Conservation (phyloP, 2,113 vertebrate species). For the Myocastor coypus region DNA sequence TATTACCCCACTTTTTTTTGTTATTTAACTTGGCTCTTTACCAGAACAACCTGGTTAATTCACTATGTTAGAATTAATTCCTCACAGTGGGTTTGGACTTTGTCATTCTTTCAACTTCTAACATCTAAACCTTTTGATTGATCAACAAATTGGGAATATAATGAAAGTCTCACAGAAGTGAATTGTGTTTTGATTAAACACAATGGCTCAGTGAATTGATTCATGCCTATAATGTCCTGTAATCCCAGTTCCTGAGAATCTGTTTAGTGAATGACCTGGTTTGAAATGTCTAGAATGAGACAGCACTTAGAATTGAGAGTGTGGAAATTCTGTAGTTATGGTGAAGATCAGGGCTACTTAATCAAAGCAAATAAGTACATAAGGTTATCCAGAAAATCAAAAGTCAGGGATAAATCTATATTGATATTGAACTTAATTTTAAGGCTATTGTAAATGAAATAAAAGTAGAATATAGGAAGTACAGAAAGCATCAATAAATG, state of each 20-base stretch:
- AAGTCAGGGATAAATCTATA: neutral
- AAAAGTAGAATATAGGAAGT: neutral
- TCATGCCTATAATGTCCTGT: neutral
- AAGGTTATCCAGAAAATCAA: neutral
- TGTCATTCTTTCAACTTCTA: neutral
- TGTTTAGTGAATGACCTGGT: neutral
- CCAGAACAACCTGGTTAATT: too few relatives aligned
- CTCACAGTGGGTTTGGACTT: neutral
- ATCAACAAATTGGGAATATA: neutral
- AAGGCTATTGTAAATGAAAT: neutral
- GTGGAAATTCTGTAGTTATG: neutral
- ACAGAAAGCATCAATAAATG: neutral
- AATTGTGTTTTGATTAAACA: neutral
- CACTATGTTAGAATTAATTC: neutral
- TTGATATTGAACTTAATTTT: neutral
- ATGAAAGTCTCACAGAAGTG: neutral
- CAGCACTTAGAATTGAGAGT: neutral
- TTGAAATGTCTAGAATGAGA: neutral
- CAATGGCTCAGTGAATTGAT: neutral
- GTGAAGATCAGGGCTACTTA: neutral
- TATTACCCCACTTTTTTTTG: neutral
- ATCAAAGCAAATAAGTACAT: neutral
- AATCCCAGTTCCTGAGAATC: neutral
- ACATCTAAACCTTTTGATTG: slow-evolving; percentile 28
- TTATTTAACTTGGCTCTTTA: slow-evolving; percentile 4